phyloP scores from a whole-genome alignment of 2,797 vertebrate genomes.

The Bradypodion ventrale region DNA sequence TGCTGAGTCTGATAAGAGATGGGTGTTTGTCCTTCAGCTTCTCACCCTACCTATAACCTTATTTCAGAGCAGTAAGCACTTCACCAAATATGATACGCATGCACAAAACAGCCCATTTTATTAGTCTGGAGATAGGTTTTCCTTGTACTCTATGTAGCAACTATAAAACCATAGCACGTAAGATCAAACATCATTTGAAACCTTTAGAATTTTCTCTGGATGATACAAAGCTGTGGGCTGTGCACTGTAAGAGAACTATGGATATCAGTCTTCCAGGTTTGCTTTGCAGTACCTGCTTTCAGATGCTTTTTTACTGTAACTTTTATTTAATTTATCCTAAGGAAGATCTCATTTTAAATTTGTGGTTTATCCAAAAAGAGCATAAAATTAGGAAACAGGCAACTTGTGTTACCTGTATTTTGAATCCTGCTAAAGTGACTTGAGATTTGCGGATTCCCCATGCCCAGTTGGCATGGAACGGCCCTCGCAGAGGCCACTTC shows the following conservation, averaged over 20 bases:
- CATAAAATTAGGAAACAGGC: neutral
- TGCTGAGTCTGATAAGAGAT: conserved; percentile 53
- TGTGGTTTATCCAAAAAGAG: neutral
- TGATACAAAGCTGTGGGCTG: neutral
- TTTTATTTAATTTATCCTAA: neutral
- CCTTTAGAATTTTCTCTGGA: neutral
- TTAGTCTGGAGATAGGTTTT: neutral
- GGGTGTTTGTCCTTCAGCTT: neutral
- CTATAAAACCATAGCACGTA: neutral
- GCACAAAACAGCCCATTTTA: conserved; percentile 13
- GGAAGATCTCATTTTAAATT: neutral
- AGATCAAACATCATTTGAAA: neutral
- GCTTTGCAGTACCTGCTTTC: too few species aligned
- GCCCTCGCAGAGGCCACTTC: too few species aligned
- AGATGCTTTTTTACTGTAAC: neutral
- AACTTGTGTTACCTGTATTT: too few species aligned
- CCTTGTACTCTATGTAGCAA: neutral
- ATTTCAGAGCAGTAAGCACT: conserved; percentile 26
- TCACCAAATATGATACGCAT: conserved; percentile 10
- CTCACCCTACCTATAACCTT: conserved; percentile 33
- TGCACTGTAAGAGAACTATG: neutral
- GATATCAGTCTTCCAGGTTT: too few species aligned
- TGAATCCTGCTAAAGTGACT: too few species aligned
- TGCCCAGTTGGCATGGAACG: too few species aligned
- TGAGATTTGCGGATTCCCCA: too few species aligned